Evolutionary conservation across 2,113 vertebrate species (phyloP), one percentile per base, ranked within the genome.

Genomic region (Oceanites oceanicus): DNA sequence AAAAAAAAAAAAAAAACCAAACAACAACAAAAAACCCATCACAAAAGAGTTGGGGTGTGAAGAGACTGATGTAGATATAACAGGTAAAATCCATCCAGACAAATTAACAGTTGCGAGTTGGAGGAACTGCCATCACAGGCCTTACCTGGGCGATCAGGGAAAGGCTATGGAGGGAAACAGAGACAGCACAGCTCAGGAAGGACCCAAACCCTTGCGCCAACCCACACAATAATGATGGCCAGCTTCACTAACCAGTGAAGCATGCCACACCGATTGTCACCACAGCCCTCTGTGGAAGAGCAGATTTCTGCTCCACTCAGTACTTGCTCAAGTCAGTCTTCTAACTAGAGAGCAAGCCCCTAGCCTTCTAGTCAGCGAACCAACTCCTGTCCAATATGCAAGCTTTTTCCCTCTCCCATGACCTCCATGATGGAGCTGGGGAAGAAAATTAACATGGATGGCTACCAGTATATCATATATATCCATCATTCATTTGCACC

Each of bases 51-150:
- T 27, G n/a, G 21, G 36, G 26, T 38, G 27, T 52, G 27, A 44
- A 67, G n/a, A 42, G 67, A 68, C 65, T 52, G 42, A 86, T 73
- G 47, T 45, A 42, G 52, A 16, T 76, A 76, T 36, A 70, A 63
- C 38, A 75, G 55, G 34, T 86, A 25, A 45, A 86, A 80, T 86
- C 67, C 55, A 86, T 58, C 62, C 42, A 86, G 62, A 71, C 14
- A 49, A 53, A 90, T 81, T 92, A 97, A 98, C 97, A 96, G 97
- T 95, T 84, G 96, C 84, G 84, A 97, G 97, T 88, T 97, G 97
- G 97, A 97, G 92, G 97, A 97, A 78, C 97, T 97, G 95, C 97
- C 96, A 96, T 97, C 97, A 92, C 80, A 96, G 93, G 97, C 96
- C 88, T 96, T 92, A 80, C 97, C 97, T 96, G 97, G 92, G 95